phyloP scores from a whole-genome alignment of 2,113 vertebrate species.

The Xiphophorus hellerii region DNA sequence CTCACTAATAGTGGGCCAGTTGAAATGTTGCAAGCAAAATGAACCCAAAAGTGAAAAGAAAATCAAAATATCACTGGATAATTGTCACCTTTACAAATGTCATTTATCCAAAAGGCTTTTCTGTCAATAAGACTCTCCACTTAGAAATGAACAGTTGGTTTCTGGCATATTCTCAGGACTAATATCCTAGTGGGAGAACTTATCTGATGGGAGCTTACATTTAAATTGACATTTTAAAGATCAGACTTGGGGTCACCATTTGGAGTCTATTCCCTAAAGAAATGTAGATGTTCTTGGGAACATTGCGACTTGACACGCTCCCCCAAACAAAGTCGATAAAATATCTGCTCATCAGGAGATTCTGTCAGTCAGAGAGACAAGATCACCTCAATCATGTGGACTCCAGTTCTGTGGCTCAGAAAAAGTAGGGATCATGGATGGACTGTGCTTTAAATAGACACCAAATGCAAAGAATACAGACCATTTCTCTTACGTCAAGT shows the following conservation, averaged over 20 bases:
- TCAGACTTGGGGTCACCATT: conserved; percentile 49
- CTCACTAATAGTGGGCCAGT: conserved; percentile 20
- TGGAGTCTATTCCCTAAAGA: conserved; percentile 45
- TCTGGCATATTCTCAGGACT: conserved; percentile 17
- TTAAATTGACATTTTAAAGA: conserved; percentile 66
- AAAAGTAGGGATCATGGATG: conserved; percentile 45
- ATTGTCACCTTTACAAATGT: conserved; percentile 36
- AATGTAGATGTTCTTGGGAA: conserved; percentile 32
- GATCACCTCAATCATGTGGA: conserved; percentile 66
- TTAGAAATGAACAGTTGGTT: conserved; percentile 7
- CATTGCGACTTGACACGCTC: conserved; percentile 38
- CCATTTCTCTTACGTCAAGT: conserved; percentile 35
- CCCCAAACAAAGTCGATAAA: conserved; percentile 62
- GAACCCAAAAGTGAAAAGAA: conserved; percentile 10
- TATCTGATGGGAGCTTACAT: conserved; percentile 62
- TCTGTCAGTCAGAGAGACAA: conserved; percentile 66
- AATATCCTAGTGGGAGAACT: conserved; percentile 50
- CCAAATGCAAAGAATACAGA: conserved; percentile 36
- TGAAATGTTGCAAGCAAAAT: conserved; percentile 17
- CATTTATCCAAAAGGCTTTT: conserved; percentile 37
- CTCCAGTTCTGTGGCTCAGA: conserved; percentile 48
- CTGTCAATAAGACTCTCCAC: conserved; percentile 30
- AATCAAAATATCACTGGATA: conserved; percentile 27
- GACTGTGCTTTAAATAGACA: conserved; percentile 47
- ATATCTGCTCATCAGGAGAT: conserved; percentile 66